Conservation (phyloP, 2,888 invertebrate species). For the Scaptomyza caliginosa region DNA sequence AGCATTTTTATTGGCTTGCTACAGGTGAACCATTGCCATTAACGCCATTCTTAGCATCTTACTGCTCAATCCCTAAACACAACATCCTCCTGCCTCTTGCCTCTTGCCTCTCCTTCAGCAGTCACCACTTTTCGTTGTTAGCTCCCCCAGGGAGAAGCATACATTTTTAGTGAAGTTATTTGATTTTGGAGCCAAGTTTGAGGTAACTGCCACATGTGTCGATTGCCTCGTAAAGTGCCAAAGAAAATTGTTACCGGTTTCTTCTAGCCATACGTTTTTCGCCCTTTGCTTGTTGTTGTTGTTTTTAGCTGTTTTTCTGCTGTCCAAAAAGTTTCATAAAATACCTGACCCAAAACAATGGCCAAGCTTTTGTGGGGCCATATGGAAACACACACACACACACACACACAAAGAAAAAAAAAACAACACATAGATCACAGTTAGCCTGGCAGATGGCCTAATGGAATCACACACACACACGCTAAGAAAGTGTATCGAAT, state of each 20-base stretch:
- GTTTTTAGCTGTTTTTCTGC: no score
- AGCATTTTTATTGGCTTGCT: constrained; percentile 69
- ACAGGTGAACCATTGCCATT: constrained; percentile 65
- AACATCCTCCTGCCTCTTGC: neutral
- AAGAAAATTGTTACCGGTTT: constrained; percentile 47
- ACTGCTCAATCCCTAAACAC: neutral
- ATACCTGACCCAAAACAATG: constrained; percentile 46
- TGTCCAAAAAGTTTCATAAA: constrained; percentile 35
- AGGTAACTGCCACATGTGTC: constrained; percentile 50
- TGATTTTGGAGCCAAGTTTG: constrained; percentile 48
- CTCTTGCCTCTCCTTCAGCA: neutral
- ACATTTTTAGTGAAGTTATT: constrained; percentile 67
- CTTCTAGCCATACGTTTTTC: neutral
- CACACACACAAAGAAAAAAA: neutral
- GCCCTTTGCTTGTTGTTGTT: neutral
- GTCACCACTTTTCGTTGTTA: neutral
- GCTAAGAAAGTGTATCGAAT: constrained; percentile 7
- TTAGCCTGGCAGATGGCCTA: constrained; percentile 55
- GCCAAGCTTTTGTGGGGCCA: constrained; percentile 22
- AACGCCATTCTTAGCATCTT: constrained; percentile 24
- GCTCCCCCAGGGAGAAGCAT: constrained; percentile 30
- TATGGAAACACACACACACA: neutral
- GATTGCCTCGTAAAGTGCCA: constrained; percentile 54
- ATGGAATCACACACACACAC: constrained; percentile 26
- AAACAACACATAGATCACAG: constrained; percentile 40